Base-by-base conservation (phyloP, 2,113 vertebrate genomes). In the Saccopteryx bilineata region DNA sequence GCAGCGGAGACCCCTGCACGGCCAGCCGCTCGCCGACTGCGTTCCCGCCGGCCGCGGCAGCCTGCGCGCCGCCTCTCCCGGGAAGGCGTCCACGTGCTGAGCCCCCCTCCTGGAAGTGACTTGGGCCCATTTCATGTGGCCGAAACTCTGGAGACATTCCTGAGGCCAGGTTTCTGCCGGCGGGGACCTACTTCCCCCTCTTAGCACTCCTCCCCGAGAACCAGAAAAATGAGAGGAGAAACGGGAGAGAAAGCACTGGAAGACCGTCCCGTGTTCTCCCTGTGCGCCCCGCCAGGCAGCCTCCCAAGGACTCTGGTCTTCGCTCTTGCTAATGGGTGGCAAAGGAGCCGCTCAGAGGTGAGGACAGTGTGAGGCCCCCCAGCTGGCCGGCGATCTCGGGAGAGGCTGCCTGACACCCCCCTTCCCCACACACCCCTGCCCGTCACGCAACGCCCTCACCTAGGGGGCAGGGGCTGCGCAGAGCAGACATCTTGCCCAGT, bases 1-100 rank as follows among this genome's bases (percentile, higher is more conserved):
- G 98, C 98, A 98, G 97, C 97, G 39, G 87, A 97, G 96, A 82
- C 95, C 91, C 28, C 95, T 71, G 87, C 54, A 11, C 97, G 97
- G 98, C 98, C 98, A 98, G 97, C 96, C 98, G 31, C 94, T 97
- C 90, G 94, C 97, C 97, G 98, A 97, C 96, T 98, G n/a, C 86
- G 78, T 96, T 58, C 94, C 91, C n/a, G 82, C 97, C 97, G 98
- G 98, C 97, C 97, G 95, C 90, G 28, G 97, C 96, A 97, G 95
- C 96, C 96, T 21, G 72, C 75, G 71, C 46, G 0, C 24, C 0
- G 83, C 88, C 95, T 97, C 96, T 95, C 95, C 91, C 92, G 69
- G 90, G 94, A 97, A 97, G 97, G 96, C 94, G n/a, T 26, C 95
- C 86, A 23, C 19, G 48, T 90, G 84, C 89, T 6, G 23, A 87